Percentiles rank a stretch among this genome's conserved stretches.
phyloP scores from a whole-genome alignment of 1,140 invertebrate species.

The Piezodorus guildinii region DNA sequence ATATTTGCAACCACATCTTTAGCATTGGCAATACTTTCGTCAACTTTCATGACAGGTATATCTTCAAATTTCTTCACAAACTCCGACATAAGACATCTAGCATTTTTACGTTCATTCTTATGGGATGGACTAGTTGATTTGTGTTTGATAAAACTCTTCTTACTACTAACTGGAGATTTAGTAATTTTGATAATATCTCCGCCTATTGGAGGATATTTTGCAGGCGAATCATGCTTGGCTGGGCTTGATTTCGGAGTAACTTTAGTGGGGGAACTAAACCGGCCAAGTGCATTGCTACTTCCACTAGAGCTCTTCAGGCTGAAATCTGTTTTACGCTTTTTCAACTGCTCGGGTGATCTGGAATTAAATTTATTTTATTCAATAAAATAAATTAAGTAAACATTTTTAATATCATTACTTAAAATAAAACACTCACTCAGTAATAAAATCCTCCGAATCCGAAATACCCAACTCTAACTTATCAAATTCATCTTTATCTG shows the following conservation, averaged over 20 bases:
- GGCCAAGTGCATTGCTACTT: neutral
- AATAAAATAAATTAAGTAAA: neutral
- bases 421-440: neutral
- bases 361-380: neutral
- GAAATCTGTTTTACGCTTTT: neutral
- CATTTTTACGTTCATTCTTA: too few species aligned
- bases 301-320: neutral
- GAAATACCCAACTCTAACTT: neutral
- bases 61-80: too few species aligned
- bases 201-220: slow-evolving; percentile 15
- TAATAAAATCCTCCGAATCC: neutral
- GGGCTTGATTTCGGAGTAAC: neutral
- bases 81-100: too few species aligned
- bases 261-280: neutral
- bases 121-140: too few species aligned
- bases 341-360: neutral
- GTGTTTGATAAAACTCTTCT: neutral
- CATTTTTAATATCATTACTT: neutral
- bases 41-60: too few species aligned
- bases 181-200: slow-evolving; percentile 4
- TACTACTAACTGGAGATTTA: slow-evolving; percentile 11
- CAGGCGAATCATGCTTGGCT: neutral
- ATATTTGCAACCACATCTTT: neutral
- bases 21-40: too few species aligned
- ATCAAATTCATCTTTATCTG: too few species aligned